Evolutionary conservation across 2,113 vertebrate genomes (phyloP).

Genomic region (Symphodus melops): DNA sequence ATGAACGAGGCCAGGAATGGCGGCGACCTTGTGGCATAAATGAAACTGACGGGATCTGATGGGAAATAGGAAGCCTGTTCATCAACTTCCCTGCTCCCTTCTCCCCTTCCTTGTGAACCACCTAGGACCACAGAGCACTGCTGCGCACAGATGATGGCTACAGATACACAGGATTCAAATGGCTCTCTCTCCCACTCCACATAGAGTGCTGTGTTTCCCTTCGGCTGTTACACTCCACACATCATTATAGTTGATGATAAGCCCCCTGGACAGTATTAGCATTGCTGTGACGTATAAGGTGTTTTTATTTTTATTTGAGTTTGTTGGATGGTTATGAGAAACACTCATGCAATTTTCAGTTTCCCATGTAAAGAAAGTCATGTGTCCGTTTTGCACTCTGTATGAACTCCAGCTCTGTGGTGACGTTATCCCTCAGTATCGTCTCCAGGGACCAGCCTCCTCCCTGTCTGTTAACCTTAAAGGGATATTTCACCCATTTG

Average conservation of each 20-base stretch:
- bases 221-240: slow-evolving; percentile 10
- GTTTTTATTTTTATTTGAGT: slow-evolving; percentile 37
- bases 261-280: slow-evolving; percentile 46
- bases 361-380: slow-evolving; percentile 2
- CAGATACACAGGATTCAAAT: slow-evolving; percentile 19
- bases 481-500: too few relatives aligned
- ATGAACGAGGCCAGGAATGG: slow-evolving; percentile 98
- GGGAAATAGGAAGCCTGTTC: slow-evolving; percentile 10
- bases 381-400: slow-evolving; percentile 62
- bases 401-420: slow-evolving; percentile 55
- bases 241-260: slow-evolving; percentile 45
- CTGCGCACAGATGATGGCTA: slow-evolving; percentile 44
- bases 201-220: slow-evolving; percentile 29
- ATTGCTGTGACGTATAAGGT: slow-evolving; percentile 38
- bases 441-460: slow-evolving; percentile 10
- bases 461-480: slow-evolving; percentile 18
- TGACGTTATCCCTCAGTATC: slow-evolving; percentile 23
- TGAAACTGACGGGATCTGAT: slow-evolving; percentile 91
- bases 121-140: slow-evolving; percentile 44
- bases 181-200: slow-evolving; percentile 6
- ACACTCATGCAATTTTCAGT: slow-evolving; percentile 33
- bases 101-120: slow-evolving; percentile 45
- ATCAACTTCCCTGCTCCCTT: background rate
- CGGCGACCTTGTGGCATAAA: slow-evolving; percentile 91
- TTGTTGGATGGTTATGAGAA: slow-evolving; percentile 45